These are phyloP conservation scores for Cuculus canorus DNA, from an alignment of 2,797 vertebrate genomes.

Conservation along the genomic window DNA sequence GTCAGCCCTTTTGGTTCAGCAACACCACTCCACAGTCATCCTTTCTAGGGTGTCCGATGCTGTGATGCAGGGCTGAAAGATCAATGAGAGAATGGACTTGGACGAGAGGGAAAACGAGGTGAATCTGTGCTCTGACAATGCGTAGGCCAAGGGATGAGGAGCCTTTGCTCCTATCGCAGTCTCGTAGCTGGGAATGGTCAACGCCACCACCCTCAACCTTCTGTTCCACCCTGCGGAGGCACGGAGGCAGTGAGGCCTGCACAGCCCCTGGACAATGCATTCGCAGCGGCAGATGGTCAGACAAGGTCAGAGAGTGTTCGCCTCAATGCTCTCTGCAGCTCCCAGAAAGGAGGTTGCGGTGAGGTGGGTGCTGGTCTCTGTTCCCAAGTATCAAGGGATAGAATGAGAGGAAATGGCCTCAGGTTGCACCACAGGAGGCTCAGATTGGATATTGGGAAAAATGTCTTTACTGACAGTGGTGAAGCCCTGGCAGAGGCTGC, in stretches of 20 bases:
- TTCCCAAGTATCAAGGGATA: background rate
- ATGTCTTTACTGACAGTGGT: no score
- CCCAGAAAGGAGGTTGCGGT: no score
- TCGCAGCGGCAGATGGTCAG: background rate
- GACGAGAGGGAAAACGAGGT: background rate
- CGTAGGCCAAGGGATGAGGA: background rate
- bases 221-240: no score
- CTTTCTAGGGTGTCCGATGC: background rate
- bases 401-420: no score
- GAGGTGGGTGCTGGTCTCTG: no score
- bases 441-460: no score
- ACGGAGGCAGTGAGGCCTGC: background rate
- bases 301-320: background rate
- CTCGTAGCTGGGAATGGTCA: background rate
- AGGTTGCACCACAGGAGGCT: no score
- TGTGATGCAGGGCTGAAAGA: rapidly evolving
- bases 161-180: background rate
- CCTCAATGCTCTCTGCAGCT: background rate
- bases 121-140: background rate
- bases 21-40: background rate
- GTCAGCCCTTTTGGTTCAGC: background rate
- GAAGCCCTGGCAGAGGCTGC: no score
- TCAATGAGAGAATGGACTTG: background rate
- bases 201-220: background rate
- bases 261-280: background rate